Conservation (phyloP, 1,140 invertebrate genomes). For the Nilaparvata lugens region DNA sequence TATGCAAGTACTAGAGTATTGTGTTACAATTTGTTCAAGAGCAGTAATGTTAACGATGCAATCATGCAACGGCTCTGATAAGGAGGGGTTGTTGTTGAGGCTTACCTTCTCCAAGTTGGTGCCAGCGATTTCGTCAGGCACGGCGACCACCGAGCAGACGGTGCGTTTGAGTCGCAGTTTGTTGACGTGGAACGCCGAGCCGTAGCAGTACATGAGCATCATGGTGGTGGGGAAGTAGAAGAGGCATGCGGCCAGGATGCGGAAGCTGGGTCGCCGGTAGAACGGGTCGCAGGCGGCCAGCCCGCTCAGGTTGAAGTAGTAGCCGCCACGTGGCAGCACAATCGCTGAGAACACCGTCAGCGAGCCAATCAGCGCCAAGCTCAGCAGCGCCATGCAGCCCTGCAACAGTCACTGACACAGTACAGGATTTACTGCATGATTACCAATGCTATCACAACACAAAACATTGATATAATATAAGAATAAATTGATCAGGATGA, state of each 20-base stretch:
- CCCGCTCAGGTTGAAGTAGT: slow-evolving; percentile 76
- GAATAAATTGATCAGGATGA: too few species aligned
- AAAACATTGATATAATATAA: too few species aligned
- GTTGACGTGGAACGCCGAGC: slow-evolving; percentile 77
- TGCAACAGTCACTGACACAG: slow-evolving; percentile 37
- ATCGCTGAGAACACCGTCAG: slow-evolving; percentile 68
- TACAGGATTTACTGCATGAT: neutral
- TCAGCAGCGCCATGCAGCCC: slow-evolving; percentile 71
- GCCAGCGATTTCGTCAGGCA: slow-evolving; percentile 35
- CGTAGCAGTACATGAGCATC: slow-evolving; percentile 84
- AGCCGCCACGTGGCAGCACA: slow-evolving; percentile 67
- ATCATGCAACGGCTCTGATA: too few species aligned
- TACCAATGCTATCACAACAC: too few species aligned
- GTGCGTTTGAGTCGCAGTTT: slow-evolving; percentile 57
- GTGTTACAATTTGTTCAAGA: too few species aligned
- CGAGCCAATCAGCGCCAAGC: slow-evolving; percentile 70
- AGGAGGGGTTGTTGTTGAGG: slow-evolving; percentile 9
- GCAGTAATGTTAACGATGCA: too few species aligned
- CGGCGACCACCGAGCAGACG: slow-evolving; percentile 35
- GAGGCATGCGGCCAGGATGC: slow-evolving; percentile 71
- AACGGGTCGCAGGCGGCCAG: slow-evolving; percentile 79
- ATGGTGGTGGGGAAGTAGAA: slow-evolving; percentile 83
- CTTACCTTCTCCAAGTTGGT: slow-evolving; percentile 45
- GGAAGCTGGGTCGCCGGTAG: slow-evolving; percentile 60
- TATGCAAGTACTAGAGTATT: too few species aligned